Conservation (phyloP, 2,888 invertebrate genomes). For the Aproaerema taeniolella region DNA sequence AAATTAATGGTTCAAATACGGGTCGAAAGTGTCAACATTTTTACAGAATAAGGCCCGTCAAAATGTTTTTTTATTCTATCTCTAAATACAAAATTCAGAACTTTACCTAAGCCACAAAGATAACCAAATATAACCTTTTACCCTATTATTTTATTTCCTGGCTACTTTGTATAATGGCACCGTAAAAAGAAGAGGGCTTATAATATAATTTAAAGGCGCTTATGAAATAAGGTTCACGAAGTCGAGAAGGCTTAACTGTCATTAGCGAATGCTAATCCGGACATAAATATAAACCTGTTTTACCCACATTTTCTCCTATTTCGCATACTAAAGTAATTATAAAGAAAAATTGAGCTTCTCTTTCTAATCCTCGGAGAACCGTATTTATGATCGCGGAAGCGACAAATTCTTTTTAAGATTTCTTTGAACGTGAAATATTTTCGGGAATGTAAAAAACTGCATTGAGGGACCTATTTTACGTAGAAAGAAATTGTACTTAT, state of each 20-base stretch:
- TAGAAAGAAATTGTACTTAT: conserved; percentile 19
- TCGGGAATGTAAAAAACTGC: conserved; percentile 24
- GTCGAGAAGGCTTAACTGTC: conserved; percentile 15
- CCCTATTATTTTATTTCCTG: conserved; percentile 3
- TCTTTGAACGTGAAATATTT: conserved; percentile 21
- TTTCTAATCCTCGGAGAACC: conserved; percentile 31
- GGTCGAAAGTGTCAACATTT: too few species aligned
- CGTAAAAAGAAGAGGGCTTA: conserved; percentile 7
- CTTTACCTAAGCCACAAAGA: too few species aligned
- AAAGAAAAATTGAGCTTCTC: conserved; percentile 32
- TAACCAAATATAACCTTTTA: neutral
- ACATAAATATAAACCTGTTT: conserved; percentile 25
- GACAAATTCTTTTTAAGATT: conserved; percentile 33
- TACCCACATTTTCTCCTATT: conserved; percentile 17
- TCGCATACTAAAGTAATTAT: conserved; percentile 31
- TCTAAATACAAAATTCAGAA: too few species aligned
- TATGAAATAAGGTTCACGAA: conserved; percentile 16
- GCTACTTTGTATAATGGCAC: conserved; percentile 6
- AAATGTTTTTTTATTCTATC: too few species aligned
- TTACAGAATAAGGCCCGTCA: too few species aligned
- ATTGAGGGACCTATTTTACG: conserved; percentile 23
- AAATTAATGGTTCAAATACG: too few species aligned
- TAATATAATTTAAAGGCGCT: conserved; percentile 7
- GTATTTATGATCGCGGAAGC: conserved; percentile 35
- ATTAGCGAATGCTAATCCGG: conserved; percentile 17